Percentiles rank a stretch among this genome's conserved stretches.
phyloP scores from a whole-genome alignment of 2,797 vertebrate species.

The Lagorchestes hirsutus region DNA sequence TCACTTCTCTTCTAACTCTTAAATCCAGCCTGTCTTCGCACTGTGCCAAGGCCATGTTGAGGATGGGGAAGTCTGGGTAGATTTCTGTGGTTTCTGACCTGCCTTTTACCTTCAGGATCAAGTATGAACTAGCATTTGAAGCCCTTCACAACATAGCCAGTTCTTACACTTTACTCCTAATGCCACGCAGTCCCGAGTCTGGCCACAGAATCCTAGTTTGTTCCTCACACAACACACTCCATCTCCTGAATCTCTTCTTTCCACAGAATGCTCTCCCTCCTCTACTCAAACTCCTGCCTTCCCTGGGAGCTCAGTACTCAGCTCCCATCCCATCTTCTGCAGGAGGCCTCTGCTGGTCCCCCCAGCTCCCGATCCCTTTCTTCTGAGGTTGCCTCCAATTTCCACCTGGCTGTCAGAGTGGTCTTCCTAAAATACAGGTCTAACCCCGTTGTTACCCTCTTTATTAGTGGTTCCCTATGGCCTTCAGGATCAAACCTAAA shows the following conservation, averaged over 20 bases:
- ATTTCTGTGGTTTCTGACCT: background rate
- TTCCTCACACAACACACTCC: background rate
- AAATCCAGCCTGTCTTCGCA: background rate
- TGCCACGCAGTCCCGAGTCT: background rate
- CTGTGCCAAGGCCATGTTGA: background rate
- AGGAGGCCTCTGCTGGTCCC: background rate
- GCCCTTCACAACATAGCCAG: background rate
- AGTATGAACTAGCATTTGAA: background rate
- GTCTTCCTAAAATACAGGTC: background rate
- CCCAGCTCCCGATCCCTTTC: background rate
- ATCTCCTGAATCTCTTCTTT: background rate
- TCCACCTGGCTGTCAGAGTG: background rate
- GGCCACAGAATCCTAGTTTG: background rate
- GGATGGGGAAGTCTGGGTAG: too few species aligned
- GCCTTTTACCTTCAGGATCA: background rate
- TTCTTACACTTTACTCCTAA: background rate
- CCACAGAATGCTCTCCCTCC: background rate
- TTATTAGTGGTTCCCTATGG: too few species aligned
- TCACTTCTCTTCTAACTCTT: background rate
- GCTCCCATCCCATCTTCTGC: background rate
- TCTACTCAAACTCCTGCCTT: too few species aligned
- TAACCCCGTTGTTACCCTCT: too few species aligned
- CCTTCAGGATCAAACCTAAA: background rate
- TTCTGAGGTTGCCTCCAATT: background rate
- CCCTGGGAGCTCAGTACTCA: too few species aligned